phyloP scores from a whole-genome alignment of 2,113 vertebrate genomes.

The Hiodon alosoides region DNA sequence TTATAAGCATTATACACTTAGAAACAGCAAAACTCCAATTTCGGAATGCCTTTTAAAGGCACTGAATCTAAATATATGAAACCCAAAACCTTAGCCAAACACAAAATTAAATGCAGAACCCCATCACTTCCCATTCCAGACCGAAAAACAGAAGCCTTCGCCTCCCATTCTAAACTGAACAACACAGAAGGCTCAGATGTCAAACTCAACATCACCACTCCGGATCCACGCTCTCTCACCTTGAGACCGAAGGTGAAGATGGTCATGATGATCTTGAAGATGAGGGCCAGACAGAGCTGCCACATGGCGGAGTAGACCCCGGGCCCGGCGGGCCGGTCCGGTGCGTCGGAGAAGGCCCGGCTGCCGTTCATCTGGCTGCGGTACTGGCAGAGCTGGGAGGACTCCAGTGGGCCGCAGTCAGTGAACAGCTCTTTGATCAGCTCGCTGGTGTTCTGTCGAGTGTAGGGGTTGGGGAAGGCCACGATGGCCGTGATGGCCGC shows the following conservation, averaged over 20 bases:
- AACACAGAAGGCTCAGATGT: neutral
- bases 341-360: conserved; percentile 78
- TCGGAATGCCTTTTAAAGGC: too few species aligned
- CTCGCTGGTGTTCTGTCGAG: conserved; percentile 93
- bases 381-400: conserved; percentile 95
- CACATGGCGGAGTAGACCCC: conserved; percentile 96
- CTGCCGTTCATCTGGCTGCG: conserved; percentile 90
- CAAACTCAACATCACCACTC: neutral
- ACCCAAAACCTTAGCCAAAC: too few species aligned
- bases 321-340: conserved; percentile 82
- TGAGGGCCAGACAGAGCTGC: conserved; percentile 91
- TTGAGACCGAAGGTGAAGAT: conserved; percentile 98
- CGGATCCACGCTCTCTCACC: conserved; percentile 56
- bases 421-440: conserved; percentile 97
- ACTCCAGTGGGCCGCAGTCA: conserved; percentile 90
- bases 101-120: too few species aligned
- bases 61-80: too few species aligned
- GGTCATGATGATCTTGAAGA: conserved; percentile 99
- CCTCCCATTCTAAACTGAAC: too few species aligned
- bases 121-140: too few species aligned
- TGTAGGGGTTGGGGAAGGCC: conserved; percentile 94
- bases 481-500: conserved; percentile 89
- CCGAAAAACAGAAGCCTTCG: too few species aligned
- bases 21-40: too few species aligned
- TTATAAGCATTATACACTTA: too few species aligned